Evolutionary conservation across 2,888 invertebrate genomes (phyloP).

Genomic region (Drosophila stalkeri): DNA sequence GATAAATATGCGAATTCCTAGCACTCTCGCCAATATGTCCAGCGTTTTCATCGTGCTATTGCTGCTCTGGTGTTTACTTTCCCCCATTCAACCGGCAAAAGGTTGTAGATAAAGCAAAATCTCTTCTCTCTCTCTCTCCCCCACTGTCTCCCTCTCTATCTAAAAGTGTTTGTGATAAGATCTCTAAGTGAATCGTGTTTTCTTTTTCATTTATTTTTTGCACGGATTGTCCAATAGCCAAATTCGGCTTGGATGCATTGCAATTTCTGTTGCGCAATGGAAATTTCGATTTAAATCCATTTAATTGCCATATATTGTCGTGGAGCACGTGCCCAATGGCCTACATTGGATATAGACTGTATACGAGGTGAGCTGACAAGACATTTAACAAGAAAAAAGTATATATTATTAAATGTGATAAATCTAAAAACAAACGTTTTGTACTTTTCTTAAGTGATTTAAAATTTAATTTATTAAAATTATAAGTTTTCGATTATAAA

Average conservation of each 20-base stretch:
- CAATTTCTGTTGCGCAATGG: slow-evolving; percentile 70
- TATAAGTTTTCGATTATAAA: too few species aligned
- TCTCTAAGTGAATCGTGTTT: slow-evolving; percentile 29
- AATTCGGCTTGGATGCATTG: slow-evolving; percentile 52
- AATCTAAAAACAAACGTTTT: neutral
- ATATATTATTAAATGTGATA: neutral
- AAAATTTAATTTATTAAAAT: too few species aligned
- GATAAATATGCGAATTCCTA: slow-evolving; percentile 53
- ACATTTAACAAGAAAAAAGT: neutral
- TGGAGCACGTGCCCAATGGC: slow-evolving; percentile 72
- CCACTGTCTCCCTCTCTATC: neutral
- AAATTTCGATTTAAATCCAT: slow-evolving; percentile 77
- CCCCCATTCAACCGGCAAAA: slow-evolving; percentile 50
- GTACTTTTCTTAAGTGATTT: too few species aligned
- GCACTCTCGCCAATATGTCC: slow-evolving; percentile 41
- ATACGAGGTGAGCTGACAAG: slow-evolving; percentile 64
- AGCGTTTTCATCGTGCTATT: slow-evolving; percentile 32
- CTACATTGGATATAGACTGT: slow-evolving; percentile 69
- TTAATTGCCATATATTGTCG: slow-evolving; percentile 72
- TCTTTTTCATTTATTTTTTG: neutral
- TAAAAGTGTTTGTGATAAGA: slow-evolving; percentile 12
- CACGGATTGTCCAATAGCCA: slow-evolving; percentile 36
- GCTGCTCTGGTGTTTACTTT: slow-evolving; percentile 55
- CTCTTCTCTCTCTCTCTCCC: slow-evolving; percentile 1
- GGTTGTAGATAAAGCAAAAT: slow-evolving; percentile 47